Evolutionary conservation across 2,797 vertebrate genomes (phyloP), one percentile per base, ranked within the genome.

Genomic region (Sebastolobus altivelis): DNA sequence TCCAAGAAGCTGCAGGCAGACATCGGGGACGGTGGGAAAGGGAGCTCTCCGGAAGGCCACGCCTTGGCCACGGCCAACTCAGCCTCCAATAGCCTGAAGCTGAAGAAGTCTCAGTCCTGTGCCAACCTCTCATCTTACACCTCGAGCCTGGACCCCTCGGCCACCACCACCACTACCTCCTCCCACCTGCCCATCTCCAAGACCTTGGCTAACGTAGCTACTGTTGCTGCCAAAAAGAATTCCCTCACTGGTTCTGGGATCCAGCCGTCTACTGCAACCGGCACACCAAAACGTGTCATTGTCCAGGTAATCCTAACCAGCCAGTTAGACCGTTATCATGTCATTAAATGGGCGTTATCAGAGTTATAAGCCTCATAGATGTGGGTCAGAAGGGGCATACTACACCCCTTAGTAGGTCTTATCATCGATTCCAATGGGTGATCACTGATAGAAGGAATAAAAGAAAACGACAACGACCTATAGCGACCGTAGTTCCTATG

Each of bases 81-180:
- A 1, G 88, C 83, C 78, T 96, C 97, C 82, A 96, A 97, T 89
- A 97, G 96, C 87, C 95, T 97, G 93, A 98, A 97, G 94, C 95
- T 99, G 85, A 98, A 97, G 95, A 99, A 98, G 86, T 98, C 98
- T 22, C 96, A 98, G 87, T 98, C 98, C 31, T 98, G 97, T 20
- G 97, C 97, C 85, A 98, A 99, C 94, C 96, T 98, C 40, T 96
- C 97, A 1, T 91, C 93, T 5, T 95, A 81, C 86, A 91, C 96
- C 4, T 96, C 97, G n/a, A 76, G 92, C 68, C 96, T 96, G 90
- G 96, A 97, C 80, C 94, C 95, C 38, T 90, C 87, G 0, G 83
- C 93, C 60, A 88, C 92, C 58, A 77, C 81, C 14, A 90, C 88
- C 86, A 92, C 91, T 95, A 95, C 91, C 96, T 92, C 93, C 35